Evolutionary conservation across 2,888 invertebrate species (phyloP).

Genomic region (Altica lythri): DNA sequence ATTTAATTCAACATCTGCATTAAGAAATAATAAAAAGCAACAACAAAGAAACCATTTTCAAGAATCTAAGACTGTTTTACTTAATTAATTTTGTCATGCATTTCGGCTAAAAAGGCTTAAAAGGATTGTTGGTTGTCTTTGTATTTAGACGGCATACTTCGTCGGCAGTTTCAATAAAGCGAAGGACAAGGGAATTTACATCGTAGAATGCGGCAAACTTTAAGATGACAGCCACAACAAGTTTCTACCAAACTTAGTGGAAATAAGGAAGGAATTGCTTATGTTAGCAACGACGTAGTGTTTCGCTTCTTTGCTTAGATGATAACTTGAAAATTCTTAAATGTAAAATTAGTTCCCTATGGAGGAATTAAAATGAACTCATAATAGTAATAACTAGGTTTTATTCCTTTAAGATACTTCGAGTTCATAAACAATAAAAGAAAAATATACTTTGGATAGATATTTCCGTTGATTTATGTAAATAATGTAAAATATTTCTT

Average conservation of each 20-base stretch:
- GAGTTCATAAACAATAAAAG: too few species aligned
- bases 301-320: conserved; percentile 6
- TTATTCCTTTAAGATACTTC: too few species aligned
- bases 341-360: conserved; percentile 1
- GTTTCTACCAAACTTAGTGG: conserved; percentile 15
- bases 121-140: conserved; percentile 29
- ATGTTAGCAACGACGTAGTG: neutral
- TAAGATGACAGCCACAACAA: conserved; percentile 29
- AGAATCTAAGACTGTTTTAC: conserved; percentile 16
- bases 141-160: conserved; percentile 21
- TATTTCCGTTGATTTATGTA: too few species aligned
- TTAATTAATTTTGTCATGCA: conserved; percentile 25
- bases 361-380: neutral
- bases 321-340: neutral
- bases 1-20: too few species aligned
- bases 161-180: conserved; percentile 23
- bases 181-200: conserved; percentile 26
- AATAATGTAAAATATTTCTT: too few species aligned
- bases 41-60: too few species aligned
- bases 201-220: conserved; percentile 23
- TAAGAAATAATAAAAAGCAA: too few species aligned
- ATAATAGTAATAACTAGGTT: neutral
- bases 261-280: conserved; percentile 10
- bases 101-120: conserved; percentile 15
- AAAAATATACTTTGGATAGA: too few species aligned